These are phyloP conservation scores for Eupithecia abbreviata DNA, from an alignment of 2,888 invertebrate species.

Conservation along the genomic window DNA sequence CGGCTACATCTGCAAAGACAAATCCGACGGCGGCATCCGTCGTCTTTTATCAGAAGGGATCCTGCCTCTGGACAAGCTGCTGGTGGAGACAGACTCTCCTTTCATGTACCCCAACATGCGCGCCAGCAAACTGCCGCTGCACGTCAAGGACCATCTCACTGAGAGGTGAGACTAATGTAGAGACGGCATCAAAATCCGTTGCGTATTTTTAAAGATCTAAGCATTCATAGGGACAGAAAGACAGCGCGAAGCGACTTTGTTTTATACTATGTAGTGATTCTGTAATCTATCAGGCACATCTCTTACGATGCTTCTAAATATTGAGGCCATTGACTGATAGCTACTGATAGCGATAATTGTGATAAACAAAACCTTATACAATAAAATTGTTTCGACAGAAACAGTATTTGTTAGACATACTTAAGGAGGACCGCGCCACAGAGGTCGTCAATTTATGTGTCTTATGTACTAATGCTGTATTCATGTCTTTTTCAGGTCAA, in stretches of 20 bases:
- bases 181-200: too few relatives aligned
- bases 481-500: conserved; percentile 80
- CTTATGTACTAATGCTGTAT: neutral
- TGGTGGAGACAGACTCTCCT: conserved; percentile 97
- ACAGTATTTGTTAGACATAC: too few relatives aligned
- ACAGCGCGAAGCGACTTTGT: too few relatives aligned
- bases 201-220: too few relatives aligned
- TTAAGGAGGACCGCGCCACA: too few relatives aligned
- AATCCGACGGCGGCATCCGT: conserved; percentile 94
- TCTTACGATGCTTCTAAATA: neutral
- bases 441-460: too few relatives aligned
- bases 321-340: neutral
- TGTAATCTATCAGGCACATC: neutral
- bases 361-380: too few relatives aligned
- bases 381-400: too few relatives aligned
- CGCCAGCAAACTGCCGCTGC: conserved; percentile 94
- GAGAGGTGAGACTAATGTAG: conserved; percentile 84
- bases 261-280: too few relatives aligned
- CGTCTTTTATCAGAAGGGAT: conserved; percentile 91
- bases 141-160: conserved; percentile 93
- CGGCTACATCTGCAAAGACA: conserved; percentile 95
- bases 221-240: too few relatives aligned
- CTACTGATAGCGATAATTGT: neutral
- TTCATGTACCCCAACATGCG: conserved; percentile 98
- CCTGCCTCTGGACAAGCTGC: conserved; percentile 91